Conservation (phyloP, 2,888 invertebrate species). For the Trisateles emortualis region DNA sequence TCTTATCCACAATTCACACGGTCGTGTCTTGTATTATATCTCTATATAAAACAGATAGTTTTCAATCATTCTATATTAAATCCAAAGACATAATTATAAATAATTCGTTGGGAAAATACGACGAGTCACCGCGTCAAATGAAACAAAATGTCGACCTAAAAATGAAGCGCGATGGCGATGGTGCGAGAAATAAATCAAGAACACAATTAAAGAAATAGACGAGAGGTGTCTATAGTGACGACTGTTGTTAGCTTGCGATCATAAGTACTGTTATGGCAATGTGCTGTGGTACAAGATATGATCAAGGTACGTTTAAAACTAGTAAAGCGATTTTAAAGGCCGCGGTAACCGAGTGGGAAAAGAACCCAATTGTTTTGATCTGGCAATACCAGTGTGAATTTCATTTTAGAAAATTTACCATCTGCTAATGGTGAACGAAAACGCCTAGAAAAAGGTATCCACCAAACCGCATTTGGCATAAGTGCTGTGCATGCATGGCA, state of each 20-base stretch:
- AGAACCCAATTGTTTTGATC: too few species aligned
- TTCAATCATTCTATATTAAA: neutral
- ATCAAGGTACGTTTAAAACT: neutral
- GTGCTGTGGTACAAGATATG: constrained; percentile 14
- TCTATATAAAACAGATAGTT: too few species aligned
- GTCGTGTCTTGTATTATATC: too few species aligned
- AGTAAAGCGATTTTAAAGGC: too few species aligned
- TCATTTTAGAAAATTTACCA: too few species aligned
- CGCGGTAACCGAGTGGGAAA: too few species aligned
- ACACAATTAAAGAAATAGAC: constrained; percentile 11
- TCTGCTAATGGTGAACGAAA: too few species aligned
- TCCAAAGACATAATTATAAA: neutral
- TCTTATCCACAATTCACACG: too few species aligned
- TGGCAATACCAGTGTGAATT: too few species aligned
- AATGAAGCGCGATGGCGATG: constrained; percentile 15
- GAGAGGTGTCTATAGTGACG: constrained; percentile 2
- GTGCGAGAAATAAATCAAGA: constrained; percentile 12
- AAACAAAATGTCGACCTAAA: constrained; percentile 10
- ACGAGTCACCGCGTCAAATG: neutral
- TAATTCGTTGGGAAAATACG: neutral
- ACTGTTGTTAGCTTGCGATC: neutral
- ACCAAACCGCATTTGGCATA: too few species aligned
- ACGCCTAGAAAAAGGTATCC: too few species aligned
- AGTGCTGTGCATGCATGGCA: too few species aligned
- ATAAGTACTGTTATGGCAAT: constrained; percentile 28